Evolutionary conservation across 35 echinoderm and acorn worm genomes (phyloP).

Genomic region (Acanthaster planci): DNA sequence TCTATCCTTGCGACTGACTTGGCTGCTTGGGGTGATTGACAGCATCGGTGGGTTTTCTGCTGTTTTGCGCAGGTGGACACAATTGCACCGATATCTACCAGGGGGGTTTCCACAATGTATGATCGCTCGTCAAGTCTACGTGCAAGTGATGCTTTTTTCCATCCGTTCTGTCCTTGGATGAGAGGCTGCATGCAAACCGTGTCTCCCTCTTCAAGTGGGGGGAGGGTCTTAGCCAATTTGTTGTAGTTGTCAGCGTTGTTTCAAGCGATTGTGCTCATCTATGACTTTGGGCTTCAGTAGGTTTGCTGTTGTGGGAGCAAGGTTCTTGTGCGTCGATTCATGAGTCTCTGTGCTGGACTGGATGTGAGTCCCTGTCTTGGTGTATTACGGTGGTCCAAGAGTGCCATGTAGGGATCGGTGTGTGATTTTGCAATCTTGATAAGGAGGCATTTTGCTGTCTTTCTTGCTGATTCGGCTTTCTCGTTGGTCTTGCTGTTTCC

Average conservation of each 20-base stretch:
- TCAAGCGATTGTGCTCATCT: conserved; percentile 5
- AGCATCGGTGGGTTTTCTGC: background rate
- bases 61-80: background rate
- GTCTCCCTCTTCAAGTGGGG: no score
- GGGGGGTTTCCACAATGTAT: no score
- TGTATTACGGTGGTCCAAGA: conserved; percentile 24
- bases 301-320: conserved; percentile 17
- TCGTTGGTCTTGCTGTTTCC: background rate
- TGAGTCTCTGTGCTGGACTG: conserved; percentile 25
- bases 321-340: conserved; percentile 34
- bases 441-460: conserved; percentile 10
- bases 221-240: no score
- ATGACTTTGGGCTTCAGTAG: conserved; percentile 7
- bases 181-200: no score
- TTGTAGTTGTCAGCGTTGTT: background rate
- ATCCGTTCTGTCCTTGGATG: no score
- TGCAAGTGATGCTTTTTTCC: no score
- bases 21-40: background rate
- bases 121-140: no score
- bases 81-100: no score
- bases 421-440: background rate
- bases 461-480: conserved; percentile 19
- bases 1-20: background rate
- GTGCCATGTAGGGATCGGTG: background rate
- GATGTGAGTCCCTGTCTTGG: background rate